Evolutionary conservation across 2,888 invertebrate species (phyloP).

Genomic region (Rotaria macrura): DNA sequence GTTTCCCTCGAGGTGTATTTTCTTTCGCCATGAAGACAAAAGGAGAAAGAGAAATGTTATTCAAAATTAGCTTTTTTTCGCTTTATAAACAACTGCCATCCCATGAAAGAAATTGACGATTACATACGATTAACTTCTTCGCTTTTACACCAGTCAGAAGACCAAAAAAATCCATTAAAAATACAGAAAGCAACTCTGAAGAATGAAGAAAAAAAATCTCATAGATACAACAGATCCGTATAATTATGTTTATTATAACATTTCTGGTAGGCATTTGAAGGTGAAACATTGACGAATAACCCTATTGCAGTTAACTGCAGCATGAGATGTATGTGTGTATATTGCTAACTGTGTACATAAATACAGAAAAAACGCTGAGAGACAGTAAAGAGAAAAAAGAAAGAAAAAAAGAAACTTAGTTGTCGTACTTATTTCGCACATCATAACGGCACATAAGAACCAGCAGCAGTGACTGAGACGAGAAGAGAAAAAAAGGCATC

Average conservation of each 20-base stretch:
- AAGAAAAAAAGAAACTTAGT: background rate
- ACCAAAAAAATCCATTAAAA: background rate
- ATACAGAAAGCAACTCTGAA: background rate
- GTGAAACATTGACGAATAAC: background rate
- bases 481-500: background rate
- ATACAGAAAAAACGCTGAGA: background rate
- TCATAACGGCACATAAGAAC: background rate
- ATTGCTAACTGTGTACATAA: background rate
- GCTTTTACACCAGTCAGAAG: background rate
- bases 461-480: background rate
- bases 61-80: background rate
- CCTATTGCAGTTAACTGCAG: background rate
- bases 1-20: background rate
- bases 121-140: background rate
- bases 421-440: background rate
- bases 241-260: background rate
- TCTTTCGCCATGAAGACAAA: background rate
- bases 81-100: background rate
- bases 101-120: background rate
- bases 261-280: background rate
- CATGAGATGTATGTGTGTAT: background rate
- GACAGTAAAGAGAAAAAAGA: background rate
- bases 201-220: background rate
- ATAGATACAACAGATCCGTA: background rate
- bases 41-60: no score